Conservation (phyloP, 2,888 invertebrate species). For the Stenoptilia bipunctidactyla region DNA sequence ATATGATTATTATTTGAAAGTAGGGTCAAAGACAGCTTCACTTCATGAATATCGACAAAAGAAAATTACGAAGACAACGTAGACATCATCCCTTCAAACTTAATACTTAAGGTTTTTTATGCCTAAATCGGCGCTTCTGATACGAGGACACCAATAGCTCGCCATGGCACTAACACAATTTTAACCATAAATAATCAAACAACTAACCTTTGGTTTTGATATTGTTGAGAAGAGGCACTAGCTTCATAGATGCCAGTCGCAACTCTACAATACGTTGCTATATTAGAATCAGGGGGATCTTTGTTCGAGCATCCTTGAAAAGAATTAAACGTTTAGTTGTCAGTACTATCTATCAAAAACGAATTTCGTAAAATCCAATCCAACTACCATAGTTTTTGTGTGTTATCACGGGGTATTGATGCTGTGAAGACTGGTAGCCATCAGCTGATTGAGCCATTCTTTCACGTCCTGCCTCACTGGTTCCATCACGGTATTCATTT, state of each 20-base stretch:
- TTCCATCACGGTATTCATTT: conserved; percentile 24
- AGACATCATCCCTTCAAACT: too few species aligned
- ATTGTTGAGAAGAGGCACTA: conserved; percentile 43
- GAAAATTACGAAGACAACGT: too few species aligned
- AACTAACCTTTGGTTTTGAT: conserved; percentile 38
- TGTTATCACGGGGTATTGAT: conserved; percentile 41
- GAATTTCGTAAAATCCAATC: background rate
- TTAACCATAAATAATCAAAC: background rate
- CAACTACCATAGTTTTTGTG: conserved; percentile 47
- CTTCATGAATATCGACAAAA: too few species aligned
- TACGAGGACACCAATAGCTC: too few species aligned
- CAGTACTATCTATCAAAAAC: background rate
- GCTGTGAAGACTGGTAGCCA: conserved; percentile 19
- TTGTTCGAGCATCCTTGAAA: conserved; percentile 43
- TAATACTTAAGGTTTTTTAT: too few species aligned
- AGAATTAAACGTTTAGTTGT: background rate
- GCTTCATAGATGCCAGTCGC: conserved; percentile 51
- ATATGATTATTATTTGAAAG: background rate
- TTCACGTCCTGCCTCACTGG: background rate
- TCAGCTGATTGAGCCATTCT: background rate
- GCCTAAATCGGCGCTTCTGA: too few species aligned
- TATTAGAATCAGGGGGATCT: conserved; percentile 45
- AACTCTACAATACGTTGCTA: conserved; percentile 49
- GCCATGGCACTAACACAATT: too few species aligned
- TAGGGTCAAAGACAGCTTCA: too few species aligned